Conservation (phyloP, 1,140 invertebrate species). For the Macrostomum lignano region DNA sequence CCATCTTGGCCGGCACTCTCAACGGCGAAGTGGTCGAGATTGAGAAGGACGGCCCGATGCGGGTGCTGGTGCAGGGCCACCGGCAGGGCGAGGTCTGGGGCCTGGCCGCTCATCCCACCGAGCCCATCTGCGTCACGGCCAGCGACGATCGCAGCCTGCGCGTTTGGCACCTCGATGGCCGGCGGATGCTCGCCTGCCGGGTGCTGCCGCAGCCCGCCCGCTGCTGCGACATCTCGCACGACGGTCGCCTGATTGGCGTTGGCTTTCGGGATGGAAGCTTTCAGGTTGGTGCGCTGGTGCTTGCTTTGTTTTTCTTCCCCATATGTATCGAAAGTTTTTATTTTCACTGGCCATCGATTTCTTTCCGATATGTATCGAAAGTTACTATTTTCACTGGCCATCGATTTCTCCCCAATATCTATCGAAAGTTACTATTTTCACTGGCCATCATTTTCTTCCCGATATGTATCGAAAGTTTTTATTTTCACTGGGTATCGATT, state of each 20-base stretch:
- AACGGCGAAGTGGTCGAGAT: constrained; percentile 25
- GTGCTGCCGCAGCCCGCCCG: constrained; percentile 17
- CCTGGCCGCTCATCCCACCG: constrained; percentile 18
- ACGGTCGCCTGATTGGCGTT: constrained; percentile 22
- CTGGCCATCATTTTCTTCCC: too few species aligned
- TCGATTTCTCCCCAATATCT: too few species aligned
- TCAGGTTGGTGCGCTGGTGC: too few species aligned
- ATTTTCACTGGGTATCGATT: too few species aligned
- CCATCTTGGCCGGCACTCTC: constrained; percentile 20
- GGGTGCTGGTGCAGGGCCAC: constrained; percentile 24
- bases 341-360: too few species aligned
- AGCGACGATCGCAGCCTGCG: constrained; percentile 25
- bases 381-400: too few species aligned
- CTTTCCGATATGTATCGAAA: too few species aligned
- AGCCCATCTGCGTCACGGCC: constrained; percentile 18
- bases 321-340: too few species aligned
- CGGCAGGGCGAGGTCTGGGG: constrained; percentile 26
- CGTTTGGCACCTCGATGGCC: constrained; percentile 16
- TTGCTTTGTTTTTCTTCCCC: too few species aligned
- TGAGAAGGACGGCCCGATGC: constrained; percentile 20
- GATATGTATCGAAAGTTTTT: too few species aligned
- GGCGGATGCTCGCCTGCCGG: constrained; percentile 19
- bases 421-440: too few species aligned
- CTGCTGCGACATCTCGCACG: constrained; percentile 19
- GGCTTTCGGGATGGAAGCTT: constrained; percentile 23